Conservation (phyloP, 2,113 vertebrate species). For the Gymnocephalus cernua region DNA sequence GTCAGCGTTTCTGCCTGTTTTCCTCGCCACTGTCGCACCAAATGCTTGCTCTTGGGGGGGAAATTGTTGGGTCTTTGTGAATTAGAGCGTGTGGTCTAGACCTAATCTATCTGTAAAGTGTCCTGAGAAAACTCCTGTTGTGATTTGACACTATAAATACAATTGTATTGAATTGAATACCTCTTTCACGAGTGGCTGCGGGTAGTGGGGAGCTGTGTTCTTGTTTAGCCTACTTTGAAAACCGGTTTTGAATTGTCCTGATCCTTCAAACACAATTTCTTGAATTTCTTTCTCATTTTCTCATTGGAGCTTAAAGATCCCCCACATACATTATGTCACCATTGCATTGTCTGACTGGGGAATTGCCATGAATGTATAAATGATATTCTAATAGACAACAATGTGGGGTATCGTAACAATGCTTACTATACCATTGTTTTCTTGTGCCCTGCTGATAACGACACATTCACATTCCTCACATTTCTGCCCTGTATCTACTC, state of each 20-base stretch:
- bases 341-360: constrained; percentile 35
- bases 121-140: too few relatives aligned
- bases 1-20: too few relatives aligned
- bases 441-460: constrained; percentile 13
- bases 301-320: constrained; percentile 9
- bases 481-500: constrained; percentile 18
- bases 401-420: constrained; percentile 4
- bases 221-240: constrained; percentile 10
- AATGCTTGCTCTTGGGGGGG: too few relatives aligned
- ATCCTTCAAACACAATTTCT: constrained; percentile 18
- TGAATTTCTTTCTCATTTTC: constrained; percentile 22
- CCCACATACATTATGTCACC: not conserved
- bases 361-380: constrained; percentile 35
- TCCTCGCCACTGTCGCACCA: too few relatives aligned
- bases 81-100: too few relatives aligned
- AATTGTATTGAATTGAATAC: not conserved
- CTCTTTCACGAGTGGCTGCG: not conserved
- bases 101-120: too few relatives aligned
- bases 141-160: too few relatives aligned
- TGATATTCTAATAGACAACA: constrained; percentile 45
- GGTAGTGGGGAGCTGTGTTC: not conserved
- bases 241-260: constrained; percentile 20
- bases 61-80: too few relatives aligned
- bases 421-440: not conserved
- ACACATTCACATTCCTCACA: constrained; percentile 7